Percentiles rank a stretch among this genome's conserved stretches.
Conservation (phyloP, 2,888 invertebrate genomes). For the Lithophane semibrunnea region DNA sequence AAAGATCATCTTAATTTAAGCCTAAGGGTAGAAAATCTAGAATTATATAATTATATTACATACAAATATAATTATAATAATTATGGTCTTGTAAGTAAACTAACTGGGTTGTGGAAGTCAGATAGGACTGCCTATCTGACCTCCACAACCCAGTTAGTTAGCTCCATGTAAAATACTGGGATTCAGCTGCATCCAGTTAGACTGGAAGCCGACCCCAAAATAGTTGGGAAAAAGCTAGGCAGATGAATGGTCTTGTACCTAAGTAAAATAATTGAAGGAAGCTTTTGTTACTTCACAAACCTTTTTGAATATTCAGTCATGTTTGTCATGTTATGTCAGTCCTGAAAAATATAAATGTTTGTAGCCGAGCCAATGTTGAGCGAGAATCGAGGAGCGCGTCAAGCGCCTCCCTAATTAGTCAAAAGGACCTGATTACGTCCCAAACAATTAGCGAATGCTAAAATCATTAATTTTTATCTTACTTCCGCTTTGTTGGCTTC, state of each 20-base stretch:
- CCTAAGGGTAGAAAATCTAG: background rate
- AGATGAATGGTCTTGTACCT: too few species aligned
- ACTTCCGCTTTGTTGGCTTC: background rate
- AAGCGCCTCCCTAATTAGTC: background rate
- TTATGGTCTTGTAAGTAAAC: too few species aligned
- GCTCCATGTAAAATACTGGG: too few species aligned
- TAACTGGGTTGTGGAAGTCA: too few species aligned
- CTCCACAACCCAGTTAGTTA: too few species aligned
- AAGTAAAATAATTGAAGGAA: background rate
- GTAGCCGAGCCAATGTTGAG: background rate
- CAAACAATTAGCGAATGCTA: constrained; percentile 15
- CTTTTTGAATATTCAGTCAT: too few species aligned
- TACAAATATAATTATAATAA: too few species aligned
- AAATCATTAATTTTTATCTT: constrained; percentile 4
- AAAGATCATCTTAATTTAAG: background rate
- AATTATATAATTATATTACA: background rate
- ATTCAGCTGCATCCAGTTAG: too few species aligned
- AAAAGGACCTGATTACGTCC: constrained; percentile 18
- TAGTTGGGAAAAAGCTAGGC: too few species aligned
- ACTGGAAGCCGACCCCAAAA: too few species aligned
- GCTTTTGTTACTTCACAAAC: background rate
- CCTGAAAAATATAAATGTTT: background rate
- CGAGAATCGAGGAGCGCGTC: background rate
- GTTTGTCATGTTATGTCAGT: background rate
- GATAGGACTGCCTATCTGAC: too few species aligned